A percentile compares a stretch with the other conserved stretches of the same genome.
phyloP scores from a whole-genome alignment of 2,888 invertebrate species.

The Tetrapedia diversipes region DNA sequence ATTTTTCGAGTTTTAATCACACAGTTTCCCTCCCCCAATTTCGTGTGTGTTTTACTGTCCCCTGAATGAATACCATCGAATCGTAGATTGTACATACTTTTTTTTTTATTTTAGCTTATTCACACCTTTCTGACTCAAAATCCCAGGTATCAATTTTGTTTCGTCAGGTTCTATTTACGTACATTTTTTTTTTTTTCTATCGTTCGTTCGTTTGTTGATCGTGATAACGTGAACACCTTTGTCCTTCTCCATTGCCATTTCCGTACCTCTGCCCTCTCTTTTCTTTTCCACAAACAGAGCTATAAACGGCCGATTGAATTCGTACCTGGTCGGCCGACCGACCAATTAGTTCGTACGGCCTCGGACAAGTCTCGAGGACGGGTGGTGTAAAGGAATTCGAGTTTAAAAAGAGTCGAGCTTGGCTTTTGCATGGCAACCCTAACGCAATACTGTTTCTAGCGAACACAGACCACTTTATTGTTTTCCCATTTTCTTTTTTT shows the following conservation, averaged over 20 bases:
- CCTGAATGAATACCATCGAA: slow-evolving; percentile 44
- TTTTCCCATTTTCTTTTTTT: no score
- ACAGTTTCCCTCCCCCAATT: slow-evolving; percentile 40
- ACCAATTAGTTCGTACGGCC: slow-evolving; percentile 43
- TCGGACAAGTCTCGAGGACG: slow-evolving; percentile 25
- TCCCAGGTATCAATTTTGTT: slow-evolving; percentile 8
- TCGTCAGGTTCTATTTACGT: neutral
- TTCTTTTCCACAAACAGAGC: slow-evolving; percentile 26
- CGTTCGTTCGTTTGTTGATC: slow-evolving; percentile 3
- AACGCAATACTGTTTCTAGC: slow-evolving; percentile 42
- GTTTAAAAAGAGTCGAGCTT: slow-evolving; percentile 27
- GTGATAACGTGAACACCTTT: slow-evolving; percentile 6
- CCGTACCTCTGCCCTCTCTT: slow-evolving; percentile 41
- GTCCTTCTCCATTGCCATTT: slow-evolving; percentile 44
- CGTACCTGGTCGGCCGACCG: slow-evolving; percentile 33
- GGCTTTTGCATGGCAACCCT: slow-evolving; percentile 48
- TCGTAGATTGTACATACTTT: slow-evolving; percentile 12
- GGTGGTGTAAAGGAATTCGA: slow-evolving; percentile 40
- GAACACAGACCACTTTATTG: slow-evolving; percentile 37
- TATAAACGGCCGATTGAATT: slow-evolving; percentile 36
- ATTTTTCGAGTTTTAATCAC: slow-evolving; percentile 24
- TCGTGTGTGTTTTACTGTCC: slow-evolving; percentile 16
- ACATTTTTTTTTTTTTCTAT: no score
- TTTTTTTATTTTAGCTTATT: neutral
- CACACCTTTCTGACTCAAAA: slow-evolving; percentile 6